These are phyloP conservation scores for Toxonevra muliebris DNA, from an alignment of 2,888 invertebrate genomes.

Conservation along the genomic window DNA sequence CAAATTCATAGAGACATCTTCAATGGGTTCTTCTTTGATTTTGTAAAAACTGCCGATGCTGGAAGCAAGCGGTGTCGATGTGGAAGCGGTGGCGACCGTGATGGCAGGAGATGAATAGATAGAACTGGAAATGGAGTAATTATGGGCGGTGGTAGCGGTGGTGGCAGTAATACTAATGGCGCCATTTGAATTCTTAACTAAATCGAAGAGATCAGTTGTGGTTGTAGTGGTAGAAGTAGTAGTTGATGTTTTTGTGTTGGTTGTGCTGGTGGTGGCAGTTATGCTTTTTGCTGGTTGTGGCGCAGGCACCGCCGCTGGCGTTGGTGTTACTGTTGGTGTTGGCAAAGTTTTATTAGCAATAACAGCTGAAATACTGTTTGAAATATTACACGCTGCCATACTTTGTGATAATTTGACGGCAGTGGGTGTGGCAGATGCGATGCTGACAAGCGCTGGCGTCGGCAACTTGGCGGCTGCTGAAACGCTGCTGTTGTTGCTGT, in stretches of 20 bases:
- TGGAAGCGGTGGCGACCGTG: conserved; percentile 9
- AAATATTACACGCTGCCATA: conserved; percentile 21
- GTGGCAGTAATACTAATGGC: conserved; percentile 50
- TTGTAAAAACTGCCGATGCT: conserved; percentile 48
- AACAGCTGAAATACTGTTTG: conserved; percentile 30
- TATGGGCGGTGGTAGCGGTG: conserved; percentile 29
- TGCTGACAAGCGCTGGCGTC: conserved; percentile 58
- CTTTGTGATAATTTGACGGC: conserved; percentile 37
- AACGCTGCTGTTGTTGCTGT: conserved; percentile 18
- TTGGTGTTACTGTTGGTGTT: conserved; percentile 25
- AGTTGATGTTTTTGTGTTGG: not conserved
- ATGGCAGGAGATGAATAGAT: conserved; percentile 21
- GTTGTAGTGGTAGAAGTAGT: conserved; percentile 12
- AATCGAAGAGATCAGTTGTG: conserved; percentile 58
- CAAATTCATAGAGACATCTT: conserved; percentile 40
- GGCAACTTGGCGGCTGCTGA: conserved; percentile 40
- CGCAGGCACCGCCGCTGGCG: conserved; percentile 20
- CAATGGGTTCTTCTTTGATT: conserved; percentile 54
- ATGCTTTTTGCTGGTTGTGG: not conserved
- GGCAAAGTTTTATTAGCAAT: conserved; percentile 22
- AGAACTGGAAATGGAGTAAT: not conserved
- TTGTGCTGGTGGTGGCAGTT: conserved; percentile 24
- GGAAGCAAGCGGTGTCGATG: too few relatives aligned
- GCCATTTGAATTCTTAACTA: conserved; percentile 60
- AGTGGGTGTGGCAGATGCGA: conserved; percentile 40